Evolutionary conservation across 2,797 vertebrate genomes (phyloP), one percentile per base, ranked within the genome.

Genomic region (Menidia menidia): DNA sequence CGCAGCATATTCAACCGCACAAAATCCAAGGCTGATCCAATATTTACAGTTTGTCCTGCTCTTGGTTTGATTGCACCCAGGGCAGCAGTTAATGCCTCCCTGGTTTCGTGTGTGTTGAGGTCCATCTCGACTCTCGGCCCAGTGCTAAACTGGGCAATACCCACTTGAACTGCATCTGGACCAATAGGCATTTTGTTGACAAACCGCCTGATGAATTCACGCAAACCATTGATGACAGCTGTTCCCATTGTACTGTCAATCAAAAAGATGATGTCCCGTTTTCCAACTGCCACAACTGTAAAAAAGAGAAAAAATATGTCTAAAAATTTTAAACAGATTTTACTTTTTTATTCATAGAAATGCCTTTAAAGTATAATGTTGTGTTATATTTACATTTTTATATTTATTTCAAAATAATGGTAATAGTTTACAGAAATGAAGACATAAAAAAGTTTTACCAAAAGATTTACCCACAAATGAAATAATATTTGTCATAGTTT

Each of bases 261-360:
- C 64, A 99, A 95, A 94, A 99, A 99, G 91, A 98, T 95, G 70
- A 99, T 93, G 90, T 99, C 98, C 89, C 96, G 95, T 89, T 92
- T 93, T 93, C 95, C 96, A 87, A 96, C 95, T 84, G 89, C 87
- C 76, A 95, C 71, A 70, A 94, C 97, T 99, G 94, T 80, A 92
- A 82, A 69, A 86, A 19, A 73, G 77, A 43, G 70, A 64, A 61
- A 4, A 30, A 47, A 59, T 39, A 43, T 71, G 2, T 42, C 73
- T 41, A n/a, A 55, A 43, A 0, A 9, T 15, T 18, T 53, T 19
- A 25, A 43, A 30, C 35, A 9, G 5, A 16, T 35, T 1, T 10
- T 12, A n/a, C n/a, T 33, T 35, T 33, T 9, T 56, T 7, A 14
- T 18, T n/a, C n/a, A 7, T 33, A 50, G 7, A 13, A 41, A 3